Percentiles rank a stretch among this genome's conserved stretches.
Evolutionary conservation across 2,888 invertebrate genomes (phyloP).

Genomic region (Drosophila niveifrons): DNA sequence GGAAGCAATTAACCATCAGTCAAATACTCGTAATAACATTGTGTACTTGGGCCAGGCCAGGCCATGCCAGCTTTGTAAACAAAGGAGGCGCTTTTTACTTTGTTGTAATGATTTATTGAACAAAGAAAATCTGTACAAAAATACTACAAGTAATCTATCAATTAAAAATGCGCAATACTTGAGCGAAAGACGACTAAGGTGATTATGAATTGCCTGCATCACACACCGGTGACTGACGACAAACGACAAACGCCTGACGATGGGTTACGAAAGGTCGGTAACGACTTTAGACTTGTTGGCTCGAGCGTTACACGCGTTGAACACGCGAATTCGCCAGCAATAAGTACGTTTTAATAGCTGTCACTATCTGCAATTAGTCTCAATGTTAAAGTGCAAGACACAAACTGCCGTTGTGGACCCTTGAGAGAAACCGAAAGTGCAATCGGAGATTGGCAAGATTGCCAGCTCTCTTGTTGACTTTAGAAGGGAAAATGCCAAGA

Average conservation of each 20-base stretch:
- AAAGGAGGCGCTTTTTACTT: constrained; percentile 27
- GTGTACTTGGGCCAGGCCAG: constrained; percentile 3
- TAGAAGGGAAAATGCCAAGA: constrained; percentile 48
- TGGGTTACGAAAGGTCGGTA: constrained; percentile 14
- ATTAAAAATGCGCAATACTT: constrained; percentile 45
- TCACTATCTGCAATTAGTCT: constrained; percentile 5
- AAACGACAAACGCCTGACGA: constrained; percentile 11
- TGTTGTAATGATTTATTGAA: constrained; percentile 44
- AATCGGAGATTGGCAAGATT: constrained; percentile 1
- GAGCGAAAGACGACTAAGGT: constrained; percentile 25
- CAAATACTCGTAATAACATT: constrained; percentile 12
- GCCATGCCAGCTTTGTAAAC: constrained; percentile 29
- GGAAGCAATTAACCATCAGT: constrained; percentile 24
- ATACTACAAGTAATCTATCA: constrained; percentile 48
- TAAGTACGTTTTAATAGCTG: not conserved
- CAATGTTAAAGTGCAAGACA: constrained; percentile 11
- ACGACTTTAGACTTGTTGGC: constrained; percentile 5
- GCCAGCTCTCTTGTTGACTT: not conserved
- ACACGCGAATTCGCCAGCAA: not conserved
- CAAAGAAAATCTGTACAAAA: constrained; percentile 52
- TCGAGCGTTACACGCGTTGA: not conserved
- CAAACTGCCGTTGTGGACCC: not conserved
- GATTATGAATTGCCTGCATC: constrained; percentile 45
- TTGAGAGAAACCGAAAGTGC: constrained; percentile 54
- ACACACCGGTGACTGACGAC: constrained; percentile 2